phyloP scores from a whole-genome alignment of 2,113 vertebrate genomes.

The Trichomycterus rosablanca region DNA sequence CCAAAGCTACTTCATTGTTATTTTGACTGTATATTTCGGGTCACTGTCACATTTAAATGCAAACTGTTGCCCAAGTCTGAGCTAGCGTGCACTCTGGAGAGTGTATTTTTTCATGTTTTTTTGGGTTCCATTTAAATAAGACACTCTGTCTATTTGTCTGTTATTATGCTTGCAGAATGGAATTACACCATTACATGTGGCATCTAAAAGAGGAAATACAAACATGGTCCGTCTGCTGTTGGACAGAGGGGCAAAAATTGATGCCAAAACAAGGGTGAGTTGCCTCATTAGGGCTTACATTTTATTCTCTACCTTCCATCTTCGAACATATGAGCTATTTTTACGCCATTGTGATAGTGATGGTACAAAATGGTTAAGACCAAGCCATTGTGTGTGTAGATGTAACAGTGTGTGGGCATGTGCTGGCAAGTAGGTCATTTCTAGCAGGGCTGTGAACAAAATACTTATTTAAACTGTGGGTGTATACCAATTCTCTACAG shows the following conservation, averaged over 20 bases:
- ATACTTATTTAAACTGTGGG: slow-evolving; percentile 4
- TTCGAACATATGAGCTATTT: slow-evolving; percentile 25
- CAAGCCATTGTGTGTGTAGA: not conserved
- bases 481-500: slow-evolving; percentile 54
- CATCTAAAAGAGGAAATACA: slow-evolving; percentile 92
- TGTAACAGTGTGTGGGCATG: slow-evolving; percentile 3
- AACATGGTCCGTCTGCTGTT: slow-evolving; percentile 95
- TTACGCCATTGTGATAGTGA: slow-evolving; percentile 11
- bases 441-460: slow-evolving; percentile 17
- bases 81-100: no score
- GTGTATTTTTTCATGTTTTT: no score
- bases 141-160: not conserved
- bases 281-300: no score
- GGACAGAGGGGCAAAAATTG: slow-evolving; percentile 93
- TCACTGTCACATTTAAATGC: no score
- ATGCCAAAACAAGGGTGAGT: slow-evolving; percentile 97
- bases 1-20: no score
- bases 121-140: no score
- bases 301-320: no score
- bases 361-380: slow-evolving; percentile 4
- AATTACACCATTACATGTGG: slow-evolving; percentile 93
- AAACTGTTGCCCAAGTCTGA: no score
- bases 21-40: no score
- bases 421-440: not conserved
- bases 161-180: slow-evolving; percentile 76